phyloP scores from a whole-genome alignment of 2,113 vertebrate genomes.

The Anguilla rostrata region DNA sequence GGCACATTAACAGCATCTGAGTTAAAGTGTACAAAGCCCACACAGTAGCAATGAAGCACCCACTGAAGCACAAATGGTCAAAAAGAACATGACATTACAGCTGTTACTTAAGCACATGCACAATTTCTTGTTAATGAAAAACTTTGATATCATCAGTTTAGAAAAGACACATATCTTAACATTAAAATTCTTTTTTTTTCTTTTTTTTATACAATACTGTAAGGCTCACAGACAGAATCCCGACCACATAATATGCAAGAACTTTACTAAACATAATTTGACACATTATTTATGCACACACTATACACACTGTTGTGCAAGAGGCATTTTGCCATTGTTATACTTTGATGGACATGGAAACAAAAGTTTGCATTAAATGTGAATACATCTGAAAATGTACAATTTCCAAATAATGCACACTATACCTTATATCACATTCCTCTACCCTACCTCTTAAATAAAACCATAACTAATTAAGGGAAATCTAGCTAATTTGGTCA shows the following conservation, averaged over 20 bases:
- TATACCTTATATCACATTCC: neutral
- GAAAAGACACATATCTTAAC: constrained; percentile 33
- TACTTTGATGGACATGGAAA: neutral
- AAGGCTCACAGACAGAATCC: constrained; percentile 35
- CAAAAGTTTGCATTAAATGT: neutral
- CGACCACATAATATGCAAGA: constrained; percentile 29
- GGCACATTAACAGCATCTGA: constrained; percentile 69
- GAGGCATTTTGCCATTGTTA: neutral
- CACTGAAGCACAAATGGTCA: constrained; percentile 9
- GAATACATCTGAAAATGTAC: neutral
- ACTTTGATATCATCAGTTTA: constrained; percentile 32
- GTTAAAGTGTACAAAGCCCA: constrained; percentile 51
- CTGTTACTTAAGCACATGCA: constrained; percentile 24
- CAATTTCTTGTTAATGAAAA: constrained; percentile 28
- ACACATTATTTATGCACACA: constrained; percentile 26
- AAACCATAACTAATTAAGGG: neutral
- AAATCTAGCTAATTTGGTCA: no score
- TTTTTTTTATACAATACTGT: constrained; percentile 33
- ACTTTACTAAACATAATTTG: constrained; percentile 31
- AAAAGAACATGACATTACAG: constrained; percentile 10
- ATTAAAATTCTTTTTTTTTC: constrained; percentile 16
- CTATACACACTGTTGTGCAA: neutral
- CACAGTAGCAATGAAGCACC: constrained; percentile 11
- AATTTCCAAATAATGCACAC: neutral
- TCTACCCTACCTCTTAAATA: neutral